Evolutionary conservation across 2,888 invertebrate species (phyloP), one percentile per base, ranked within the genome.

Genomic region (Apodemia arnacis): DNA sequence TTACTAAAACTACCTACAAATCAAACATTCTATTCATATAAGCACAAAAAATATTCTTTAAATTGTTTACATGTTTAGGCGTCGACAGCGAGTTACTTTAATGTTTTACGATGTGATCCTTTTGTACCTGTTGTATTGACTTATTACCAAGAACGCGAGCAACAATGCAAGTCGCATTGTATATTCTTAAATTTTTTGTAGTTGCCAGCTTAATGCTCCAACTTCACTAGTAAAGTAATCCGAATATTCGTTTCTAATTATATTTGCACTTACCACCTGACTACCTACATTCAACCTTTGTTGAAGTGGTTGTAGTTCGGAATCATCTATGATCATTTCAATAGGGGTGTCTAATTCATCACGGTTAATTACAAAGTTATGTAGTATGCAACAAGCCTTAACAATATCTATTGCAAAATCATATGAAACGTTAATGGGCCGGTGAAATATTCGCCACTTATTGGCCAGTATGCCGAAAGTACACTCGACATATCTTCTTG

Each of bases 151-250:
- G 82, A 85, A 90, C 74, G 83, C 89, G 82, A 87, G 85, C 89
- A 91, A 88, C 87, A 87, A 91, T 87, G 83, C 83, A 84, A 88
- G 87, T 63, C 84, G 87, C n/a, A 63, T 63, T 66, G 31, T 31
- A 31, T 31, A 27, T 66, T 44, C 44, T 89, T 84, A 90, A 88
- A 66, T 92, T 92, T 91, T 91, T 89, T 89, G 79, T 91, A 90
- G 80, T 93, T 91, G 87, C 90, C 90, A 92, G 85, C 85, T 88
- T 84, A 91, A 89, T 82, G 90, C 88, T 82, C 88, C 91, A 87
- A 87, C 85, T 84, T 90, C 87, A 90, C 88, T 92, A 77, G 87
- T 84, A 89, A 90, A 91, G 85, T 92, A 88, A 91, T 91, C 84
- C 85, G 91, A 88, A 89, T 75, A 92, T 89, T 91, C 87, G 88